These are phyloP conservation scores for Gyps fulvus DNA, from an alignment of 2,113 vertebrate genomes.

Conservation along the genomic window DNA sequence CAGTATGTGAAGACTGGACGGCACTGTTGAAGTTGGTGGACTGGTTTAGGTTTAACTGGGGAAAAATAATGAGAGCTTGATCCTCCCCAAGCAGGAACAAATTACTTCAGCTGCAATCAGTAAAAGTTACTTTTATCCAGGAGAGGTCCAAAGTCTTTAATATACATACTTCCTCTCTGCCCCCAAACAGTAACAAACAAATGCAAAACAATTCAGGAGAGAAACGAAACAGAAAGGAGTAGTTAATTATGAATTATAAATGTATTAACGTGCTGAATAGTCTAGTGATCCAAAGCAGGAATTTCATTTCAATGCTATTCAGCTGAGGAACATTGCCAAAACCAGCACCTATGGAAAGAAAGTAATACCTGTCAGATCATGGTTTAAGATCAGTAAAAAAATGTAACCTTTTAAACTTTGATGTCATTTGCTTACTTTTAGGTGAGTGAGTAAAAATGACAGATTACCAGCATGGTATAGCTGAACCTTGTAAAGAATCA, in stretches of 20 bases:
- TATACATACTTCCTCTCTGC: not conserved
- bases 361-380: not conserved
- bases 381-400: constrained; percentile 6
- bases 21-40: not conserved
- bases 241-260: constrained; percentile 71
- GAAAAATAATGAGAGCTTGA: not conserved
- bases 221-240: constrained; percentile 44
- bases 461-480: not conserved
- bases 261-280: constrained; percentile 62
- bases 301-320: constrained; percentile 60
- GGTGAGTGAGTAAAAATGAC: not conserved
- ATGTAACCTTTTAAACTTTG: constrained; percentile 28
- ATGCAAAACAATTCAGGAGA: constrained; percentile 54
- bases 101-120: not conserved
- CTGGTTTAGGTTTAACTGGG: not conserved
- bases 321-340: not conserved
- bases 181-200: not conserved
- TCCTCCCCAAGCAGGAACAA: not conserved
- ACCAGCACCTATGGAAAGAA: not conserved
- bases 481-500: not conserved
- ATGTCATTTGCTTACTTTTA: constrained; percentile 4
- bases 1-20: not conserved
- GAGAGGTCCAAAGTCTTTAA: not conserved
- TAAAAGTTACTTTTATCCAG: not conserved
- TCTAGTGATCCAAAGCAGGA: constrained; percentile 53